phyloP scores from a whole-genome alignment of 2,797 vertebrate genomes.

The Phalanger gymnotis region DNA sequence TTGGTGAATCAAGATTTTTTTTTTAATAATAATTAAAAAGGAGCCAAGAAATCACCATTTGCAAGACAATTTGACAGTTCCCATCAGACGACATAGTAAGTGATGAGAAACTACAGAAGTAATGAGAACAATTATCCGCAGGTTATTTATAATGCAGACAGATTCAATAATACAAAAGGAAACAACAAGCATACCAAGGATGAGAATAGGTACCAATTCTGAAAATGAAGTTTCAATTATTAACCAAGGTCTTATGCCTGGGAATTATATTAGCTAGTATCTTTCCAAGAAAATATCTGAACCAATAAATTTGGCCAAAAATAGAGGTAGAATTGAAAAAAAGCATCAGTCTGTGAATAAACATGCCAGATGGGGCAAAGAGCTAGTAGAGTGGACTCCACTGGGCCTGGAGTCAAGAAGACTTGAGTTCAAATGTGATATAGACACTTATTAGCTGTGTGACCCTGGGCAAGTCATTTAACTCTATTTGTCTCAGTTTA shows the following conservation, averaged over 20 bases:
- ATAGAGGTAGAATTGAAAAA: background rate
- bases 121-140: conserved; percentile 19
- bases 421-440: background rate
- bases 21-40: conserved; percentile 16
- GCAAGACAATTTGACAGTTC: background rate
- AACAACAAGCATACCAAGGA: conserved; percentile 12
- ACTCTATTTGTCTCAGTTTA: background rate
- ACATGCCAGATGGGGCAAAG: background rate
- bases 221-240: conserved; percentile 40
- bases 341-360: background rate
- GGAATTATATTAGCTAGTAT: conserved; percentile 1
- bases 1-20: background rate
- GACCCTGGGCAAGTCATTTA: conserved; percentile 5
- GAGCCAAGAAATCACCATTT: conserved; percentile 39
- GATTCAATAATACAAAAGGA: conserved; percentile 18
- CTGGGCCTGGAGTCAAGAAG: background rate
- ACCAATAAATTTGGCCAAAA: conserved; percentile 36
- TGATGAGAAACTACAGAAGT: background rate
- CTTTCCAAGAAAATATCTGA: conserved; percentile 5
- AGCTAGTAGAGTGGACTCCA: background rate
- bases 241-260: background rate
- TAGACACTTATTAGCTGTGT: background rate
- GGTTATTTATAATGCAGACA: conserved; percentile 11
- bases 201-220: conserved; percentile 18
- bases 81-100: conserved; percentile 18